These are phyloP conservation scores for Ciconia boyciana DNA, from an alignment of 2,113 vertebrate species.

Conservation along the genomic window DNA sequence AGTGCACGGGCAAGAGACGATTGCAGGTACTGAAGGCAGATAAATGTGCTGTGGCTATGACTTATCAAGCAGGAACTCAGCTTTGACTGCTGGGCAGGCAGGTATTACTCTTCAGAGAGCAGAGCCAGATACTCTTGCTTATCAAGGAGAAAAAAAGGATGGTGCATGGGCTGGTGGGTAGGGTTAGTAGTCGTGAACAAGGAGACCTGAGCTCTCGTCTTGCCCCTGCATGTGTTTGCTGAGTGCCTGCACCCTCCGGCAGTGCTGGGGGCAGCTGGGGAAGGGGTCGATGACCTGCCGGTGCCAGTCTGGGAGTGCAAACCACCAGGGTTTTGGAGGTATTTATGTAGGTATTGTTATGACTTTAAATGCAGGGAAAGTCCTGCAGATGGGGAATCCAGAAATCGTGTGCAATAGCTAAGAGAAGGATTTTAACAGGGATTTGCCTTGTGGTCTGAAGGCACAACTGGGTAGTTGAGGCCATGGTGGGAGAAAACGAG, in stretches of 20 bases:
- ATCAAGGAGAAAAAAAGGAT: not conserved
- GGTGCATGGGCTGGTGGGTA: not conserved
- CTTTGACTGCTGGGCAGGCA: not conserved
- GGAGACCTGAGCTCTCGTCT: not conserved
- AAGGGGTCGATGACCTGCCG: not conserved
- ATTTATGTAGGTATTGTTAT: not conserved
- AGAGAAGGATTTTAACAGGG: not conserved
- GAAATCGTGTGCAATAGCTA: not conserved
- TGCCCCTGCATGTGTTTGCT: not conserved
- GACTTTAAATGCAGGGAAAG: not conserved
- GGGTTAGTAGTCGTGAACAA: not conserved
- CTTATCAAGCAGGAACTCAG: not conserved
- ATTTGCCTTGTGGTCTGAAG: not conserved
- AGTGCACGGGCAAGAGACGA: not conserved
- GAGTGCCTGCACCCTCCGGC: no score
- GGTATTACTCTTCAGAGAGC: not conserved
- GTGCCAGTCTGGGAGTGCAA: not conserved
- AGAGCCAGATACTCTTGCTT: not conserved
- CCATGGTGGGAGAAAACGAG: not conserved
- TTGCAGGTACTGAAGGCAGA: not conserved
- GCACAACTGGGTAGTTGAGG: accelerated
- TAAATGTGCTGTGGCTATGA: not conserved
- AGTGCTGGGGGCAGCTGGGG: accelerated
- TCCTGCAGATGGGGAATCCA: not conserved
- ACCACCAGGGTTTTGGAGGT: not conserved